Conservation (phyloP, 2,797 vertebrate genomes). For the Uromys caudimaculatus region DNA sequence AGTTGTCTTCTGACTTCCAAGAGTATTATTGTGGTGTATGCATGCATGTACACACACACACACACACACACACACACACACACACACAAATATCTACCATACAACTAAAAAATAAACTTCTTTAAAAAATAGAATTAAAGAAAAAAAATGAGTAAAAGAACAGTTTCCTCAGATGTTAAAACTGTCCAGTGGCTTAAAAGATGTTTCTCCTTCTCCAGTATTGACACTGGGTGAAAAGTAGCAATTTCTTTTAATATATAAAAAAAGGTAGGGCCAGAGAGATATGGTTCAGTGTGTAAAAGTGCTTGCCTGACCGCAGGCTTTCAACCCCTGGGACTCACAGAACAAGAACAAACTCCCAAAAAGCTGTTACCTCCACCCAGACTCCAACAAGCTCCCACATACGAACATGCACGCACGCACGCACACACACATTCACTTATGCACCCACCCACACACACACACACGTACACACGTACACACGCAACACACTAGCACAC, state of each 20-base stretch:
- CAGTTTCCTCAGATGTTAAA: not conserved
- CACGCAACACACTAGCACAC: not conserved
- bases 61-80: not conserved
- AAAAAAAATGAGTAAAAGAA: not conserved
- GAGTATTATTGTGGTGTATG: not conserved
- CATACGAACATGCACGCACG: not conserved
- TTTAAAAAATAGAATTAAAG: not conserved
- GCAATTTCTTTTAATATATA: not conserved
- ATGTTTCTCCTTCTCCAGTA: not conserved
- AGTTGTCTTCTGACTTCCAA: not conserved
- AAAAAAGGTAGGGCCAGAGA: not conserved
- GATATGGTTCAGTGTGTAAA: not conserved
- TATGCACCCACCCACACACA: too few relatives aligned
- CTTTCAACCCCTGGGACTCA: not conserved
- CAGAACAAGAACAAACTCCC: not conserved
- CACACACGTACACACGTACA: not conserved
- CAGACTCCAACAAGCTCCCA: not conserved
- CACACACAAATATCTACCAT: not conserved
- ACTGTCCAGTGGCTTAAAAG: not conserved
- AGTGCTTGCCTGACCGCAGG: too few relatives aligned
- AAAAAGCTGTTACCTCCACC: not conserved
- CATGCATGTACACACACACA: accelerated
- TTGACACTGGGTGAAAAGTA: not conserved
- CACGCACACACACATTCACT: too few relatives aligned
- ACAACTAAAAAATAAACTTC: not conserved